Evolutionary conservation across 2,888 invertebrate genomes (phyloP).

Genomic region (Caenorhabditis japonica): DNA sequence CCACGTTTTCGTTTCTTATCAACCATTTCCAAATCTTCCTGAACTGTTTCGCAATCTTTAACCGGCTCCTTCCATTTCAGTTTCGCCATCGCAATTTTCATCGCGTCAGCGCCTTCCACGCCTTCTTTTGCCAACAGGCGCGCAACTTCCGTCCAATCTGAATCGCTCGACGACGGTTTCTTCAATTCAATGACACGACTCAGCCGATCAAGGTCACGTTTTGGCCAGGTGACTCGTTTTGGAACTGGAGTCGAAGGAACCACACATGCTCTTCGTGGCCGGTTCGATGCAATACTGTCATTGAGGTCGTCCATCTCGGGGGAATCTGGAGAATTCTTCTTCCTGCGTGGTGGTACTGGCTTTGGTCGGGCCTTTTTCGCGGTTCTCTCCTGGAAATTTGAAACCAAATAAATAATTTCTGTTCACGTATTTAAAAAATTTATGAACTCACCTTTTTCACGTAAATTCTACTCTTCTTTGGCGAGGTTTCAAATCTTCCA

Average conservation of each 20-base stretch:
- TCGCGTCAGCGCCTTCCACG: slow-evolving; percentile 9
- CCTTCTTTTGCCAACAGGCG: slow-evolving; percentile 37
- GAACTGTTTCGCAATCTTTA: neutral
- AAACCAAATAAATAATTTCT: no score
- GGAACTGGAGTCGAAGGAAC: slow-evolving; percentile 26
- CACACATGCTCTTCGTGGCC: slow-evolving; percentile 30
- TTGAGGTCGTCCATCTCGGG: slow-evolving; percentile 10
- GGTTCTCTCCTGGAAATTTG: slow-evolving; percentile 3
- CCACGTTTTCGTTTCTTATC: slow-evolving; percentile 29
- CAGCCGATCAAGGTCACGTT: slow-evolving; percentile 33
- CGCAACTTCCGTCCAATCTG: slow-evolving; percentile 35
- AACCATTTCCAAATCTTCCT: slow-evolving; percentile 13
- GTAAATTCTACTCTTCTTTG: no score
- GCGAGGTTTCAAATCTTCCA: no score
- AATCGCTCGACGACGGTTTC: slow-evolving; percentile 17
- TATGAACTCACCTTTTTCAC: slow-evolving; percentile 23
- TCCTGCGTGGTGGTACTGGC: neutral
- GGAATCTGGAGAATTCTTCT: slow-evolving; percentile 1
- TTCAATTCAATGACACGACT: slow-evolving; percentile 27
- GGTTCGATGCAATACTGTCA: slow-evolving; percentile 31
- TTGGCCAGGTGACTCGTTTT: slow-evolving; percentile 31
- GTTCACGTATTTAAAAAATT: no score
- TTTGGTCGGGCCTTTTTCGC: neutral
- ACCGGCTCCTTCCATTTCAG: slow-evolving; percentile 34
- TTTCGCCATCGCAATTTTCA: slow-evolving; percentile 12